Evolutionary conservation across 2,113 vertebrate genomes (phyloP).

Genomic region (Thunnus thynnus): DNA sequence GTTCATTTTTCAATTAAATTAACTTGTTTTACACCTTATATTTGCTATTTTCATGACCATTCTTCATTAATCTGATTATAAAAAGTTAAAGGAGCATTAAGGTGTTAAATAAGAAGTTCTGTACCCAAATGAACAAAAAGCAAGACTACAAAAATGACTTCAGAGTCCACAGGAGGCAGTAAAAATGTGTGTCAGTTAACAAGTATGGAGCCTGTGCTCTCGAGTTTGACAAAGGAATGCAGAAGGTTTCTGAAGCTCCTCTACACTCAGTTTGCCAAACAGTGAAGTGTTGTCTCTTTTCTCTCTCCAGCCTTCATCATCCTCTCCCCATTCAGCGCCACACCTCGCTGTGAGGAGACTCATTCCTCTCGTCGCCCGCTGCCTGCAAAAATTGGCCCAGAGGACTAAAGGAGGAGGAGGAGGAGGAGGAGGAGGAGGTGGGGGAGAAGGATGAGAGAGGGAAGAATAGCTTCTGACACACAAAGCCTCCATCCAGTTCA

Average conservation of each 20-base stretch:
- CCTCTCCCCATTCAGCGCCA: conserved; percentile 53
- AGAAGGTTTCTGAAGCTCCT: conserved; percentile 57
- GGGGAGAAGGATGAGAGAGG: background rate
- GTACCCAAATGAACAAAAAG: too few relatives aligned
- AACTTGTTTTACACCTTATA: too few relatives aligned
- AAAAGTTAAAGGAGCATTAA: background rate
- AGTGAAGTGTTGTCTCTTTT: conserved; percentile 58
- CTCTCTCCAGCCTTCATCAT: conserved; percentile 67
- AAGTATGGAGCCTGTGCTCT: conserved; percentile 35
- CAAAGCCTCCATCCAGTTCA: conserved; percentile 43
- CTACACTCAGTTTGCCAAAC: conserved; percentile 50
- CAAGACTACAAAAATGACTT: background rate
- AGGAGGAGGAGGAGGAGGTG: background rate
- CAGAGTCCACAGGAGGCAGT: conserved; percentile 10
- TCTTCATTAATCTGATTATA: too few relatives aligned
- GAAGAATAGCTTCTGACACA: conserved; percentile 42
- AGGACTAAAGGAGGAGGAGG: conserved; percentile 54
- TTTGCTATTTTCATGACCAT: background rate
- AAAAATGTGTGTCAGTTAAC: conserved; percentile 35
- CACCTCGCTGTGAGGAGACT: conserved; percentile 68
- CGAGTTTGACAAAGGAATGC: conserved; percentile 29
- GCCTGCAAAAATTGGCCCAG: conserved; percentile 66
- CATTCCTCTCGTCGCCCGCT: conserved; percentile 62
- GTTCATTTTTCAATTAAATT: too few relatives aligned
- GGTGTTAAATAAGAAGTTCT: too few relatives aligned